Evolutionary conservation across 2,888 invertebrate species (phyloP), one percentile per base, ranked within the genome.

Genomic region (Cephus nigrinus): DNA sequence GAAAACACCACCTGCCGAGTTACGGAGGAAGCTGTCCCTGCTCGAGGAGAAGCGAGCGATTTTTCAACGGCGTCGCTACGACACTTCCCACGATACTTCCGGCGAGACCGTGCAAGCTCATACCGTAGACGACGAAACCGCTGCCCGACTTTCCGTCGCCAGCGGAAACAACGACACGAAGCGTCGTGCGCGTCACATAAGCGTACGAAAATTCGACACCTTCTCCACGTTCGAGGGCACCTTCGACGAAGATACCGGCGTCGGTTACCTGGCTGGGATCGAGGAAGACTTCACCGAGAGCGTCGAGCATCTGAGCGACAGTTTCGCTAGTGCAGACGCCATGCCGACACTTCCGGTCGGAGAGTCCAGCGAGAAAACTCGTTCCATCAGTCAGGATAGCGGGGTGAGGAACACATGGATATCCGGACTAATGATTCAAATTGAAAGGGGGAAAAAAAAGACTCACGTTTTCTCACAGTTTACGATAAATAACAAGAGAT

Each of bases 221-320:
- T 90, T 90, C 79, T 89, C 91, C 32, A 90, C 90, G 15, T 88
- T 90, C 83, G 90, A 88, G 78, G 88, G 88, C 5, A 88, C 88
- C n/a, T 88, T 89, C 82, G 89, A 90, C 86, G 90, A 89, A 76
- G 88, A 87, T 73, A 85, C 88, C 11, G 89, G 88, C 1, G 80
- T 87, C 33, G 90, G 88, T 32, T 88, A 88, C 78, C 84, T 89
- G 75, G 86, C 84, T 11, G 88, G 87, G 23, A 85, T 88, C 82
- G 89, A 89, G 76, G 90, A 89, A 78, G 85, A 86, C 76, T 79
- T 81, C 68, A 78, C 83, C 35, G 86, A 85, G 76, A 84, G 80
- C 40, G 84, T 82, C 84, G 84, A 88, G 31, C 81, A 73, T n/a
- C 73, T 76, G 76, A 75, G 77, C 79, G 79, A 81, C 80, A 74